Conservation (phyloP, 64 coral and sea anemone species). For the Actinia tenebrosa region DNA sequence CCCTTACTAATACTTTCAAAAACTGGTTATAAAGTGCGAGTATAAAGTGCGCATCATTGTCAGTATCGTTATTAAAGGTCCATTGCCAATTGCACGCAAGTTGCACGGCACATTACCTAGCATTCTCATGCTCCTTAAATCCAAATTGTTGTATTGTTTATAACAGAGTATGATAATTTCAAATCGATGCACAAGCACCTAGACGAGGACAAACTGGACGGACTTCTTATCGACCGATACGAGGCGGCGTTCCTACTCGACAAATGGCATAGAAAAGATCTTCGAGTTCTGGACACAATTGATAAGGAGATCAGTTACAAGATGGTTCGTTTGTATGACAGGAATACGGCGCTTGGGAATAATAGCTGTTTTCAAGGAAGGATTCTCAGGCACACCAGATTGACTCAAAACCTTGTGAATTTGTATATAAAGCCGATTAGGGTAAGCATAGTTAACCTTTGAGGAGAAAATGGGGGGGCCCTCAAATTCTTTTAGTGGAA, state of each 20-base stretch:
- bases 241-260: conserved; percentile 22
- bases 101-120: too few species aligned
- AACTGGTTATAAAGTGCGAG: too few species aligned
- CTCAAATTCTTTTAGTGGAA: too few species aligned
- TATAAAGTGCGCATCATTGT: too few species aligned
- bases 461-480: too few species aligned
- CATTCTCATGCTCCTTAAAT: not conserved
- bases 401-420: not conserved
- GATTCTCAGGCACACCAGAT: not conserved
- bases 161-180: conserved; percentile 3
- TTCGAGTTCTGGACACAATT: conserved; percentile 31
- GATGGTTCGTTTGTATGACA: not conserved
- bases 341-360: not conserved
- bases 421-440: not conserved
- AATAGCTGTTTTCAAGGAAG: conserved; percentile 10
- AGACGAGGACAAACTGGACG: conserved; percentile 19
- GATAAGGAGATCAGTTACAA: conserved; percentile 2
- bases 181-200: conserved; percentile 9
- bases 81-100: too few species aligned
- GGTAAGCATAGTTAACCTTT: not conserved
- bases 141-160: not conserved
- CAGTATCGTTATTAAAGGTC: too few species aligned
- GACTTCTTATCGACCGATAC: conserved; percentile 61
- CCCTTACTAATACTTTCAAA: too few species aligned
- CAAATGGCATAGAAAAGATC: not conserved